A percentile compares a stretch with the other conserved stretches of the same genome.
These are phyloP conservation scores for Danio choprae DNA, from an alignment of 2,797 vertebrate genomes.

Conservation along the genomic window DNA sequence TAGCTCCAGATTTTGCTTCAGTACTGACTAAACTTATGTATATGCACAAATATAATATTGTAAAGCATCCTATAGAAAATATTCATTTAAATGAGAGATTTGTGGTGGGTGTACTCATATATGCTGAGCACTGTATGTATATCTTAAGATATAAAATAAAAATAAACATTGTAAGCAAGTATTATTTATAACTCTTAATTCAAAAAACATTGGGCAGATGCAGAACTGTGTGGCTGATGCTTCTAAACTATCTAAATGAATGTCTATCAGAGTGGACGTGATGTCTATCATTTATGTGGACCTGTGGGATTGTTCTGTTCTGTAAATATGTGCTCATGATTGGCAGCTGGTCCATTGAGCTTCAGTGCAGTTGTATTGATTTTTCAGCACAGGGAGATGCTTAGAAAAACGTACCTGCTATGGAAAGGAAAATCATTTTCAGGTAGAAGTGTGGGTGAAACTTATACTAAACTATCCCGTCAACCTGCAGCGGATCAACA, in stretches of 20 bases:
- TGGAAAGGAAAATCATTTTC: background rate
- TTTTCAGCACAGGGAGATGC: slow-evolving; percentile 17
- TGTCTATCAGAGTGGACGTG: slow-evolving; percentile 15
- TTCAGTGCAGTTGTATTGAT: slow-evolving; percentile 29
- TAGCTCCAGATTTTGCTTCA: too few relatives aligned
- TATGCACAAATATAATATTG: too few relatives aligned
- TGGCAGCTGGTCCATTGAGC: slow-evolving; percentile 35
- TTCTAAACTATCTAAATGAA: background rate
- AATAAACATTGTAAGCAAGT: background rate
- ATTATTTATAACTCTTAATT: background rate
- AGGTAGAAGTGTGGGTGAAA: background rate
- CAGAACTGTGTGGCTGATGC: background rate
- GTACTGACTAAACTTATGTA: too few relatives aligned
- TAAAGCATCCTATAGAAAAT: too few relatives aligned
- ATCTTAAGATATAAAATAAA: too few relatives aligned
- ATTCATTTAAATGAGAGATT: too few relatives aligned
- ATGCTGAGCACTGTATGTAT: too few relatives aligned
- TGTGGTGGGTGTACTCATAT: too few relatives aligned
- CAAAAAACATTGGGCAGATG: background rate
- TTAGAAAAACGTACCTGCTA: slow-evolving; percentile 7
- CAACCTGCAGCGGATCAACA: background rate
- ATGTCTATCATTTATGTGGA: slow-evolving; percentile 17
- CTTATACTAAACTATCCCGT: background rate
- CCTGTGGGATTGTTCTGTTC: slow-evolving; percentile 25
- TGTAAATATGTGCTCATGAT: slow-evolving; percentile 21